phyloP scores from a whole-genome alignment of 2,888 invertebrate genomes.

The Cryptophagus acutangulus region DNA sequence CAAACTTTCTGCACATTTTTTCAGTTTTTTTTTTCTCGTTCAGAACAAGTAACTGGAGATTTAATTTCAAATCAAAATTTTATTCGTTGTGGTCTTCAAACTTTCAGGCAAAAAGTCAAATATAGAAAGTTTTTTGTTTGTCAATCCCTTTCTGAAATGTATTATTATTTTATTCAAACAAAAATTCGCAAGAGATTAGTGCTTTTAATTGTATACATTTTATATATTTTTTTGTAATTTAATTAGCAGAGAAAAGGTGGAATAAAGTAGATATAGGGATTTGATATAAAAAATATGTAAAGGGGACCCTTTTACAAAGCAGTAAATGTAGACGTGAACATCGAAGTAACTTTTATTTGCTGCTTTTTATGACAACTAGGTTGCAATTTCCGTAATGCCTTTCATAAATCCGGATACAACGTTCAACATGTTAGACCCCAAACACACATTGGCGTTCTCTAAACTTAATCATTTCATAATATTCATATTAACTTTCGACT shows the following conservation, averaged over 20 bases:
- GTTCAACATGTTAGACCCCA: not conserved
- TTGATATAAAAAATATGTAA: too few relatives aligned
- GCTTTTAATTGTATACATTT: too few relatives aligned
- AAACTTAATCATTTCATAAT: not conserved
- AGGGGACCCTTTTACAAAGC: too few relatives aligned
- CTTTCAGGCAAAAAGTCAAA: slow-evolving; percentile 1
- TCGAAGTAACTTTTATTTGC: slow-evolving; percentile 9
- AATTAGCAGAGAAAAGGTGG: too few relatives aligned
- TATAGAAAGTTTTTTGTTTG: not conserved
- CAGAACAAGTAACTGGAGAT: not conserved
- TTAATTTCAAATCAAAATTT: slow-evolving; percentile 5
- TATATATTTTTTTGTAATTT: too few relatives aligned
- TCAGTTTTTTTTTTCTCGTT: too few relatives aligned
- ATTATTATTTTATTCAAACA: not conserved
- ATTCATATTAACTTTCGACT: too few relatives aligned
- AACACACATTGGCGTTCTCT: not conserved
- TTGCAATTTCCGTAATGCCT: slow-evolving; percentile 11
- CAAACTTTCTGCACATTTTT: too few relatives aligned
- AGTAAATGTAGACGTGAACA: too few relatives aligned
- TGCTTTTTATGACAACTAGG: slow-evolving; percentile 11
- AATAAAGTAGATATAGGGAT: too few relatives aligned
- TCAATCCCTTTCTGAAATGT: not conserved
- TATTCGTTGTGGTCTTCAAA: slow-evolving; percentile 2
- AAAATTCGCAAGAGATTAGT: too few relatives aligned
- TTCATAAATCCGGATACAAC: slow-evolving; percentile 11